Base-by-base conservation (phyloP, 2,888 invertebrate species). In the Dolichomitus sp. region DNA sequence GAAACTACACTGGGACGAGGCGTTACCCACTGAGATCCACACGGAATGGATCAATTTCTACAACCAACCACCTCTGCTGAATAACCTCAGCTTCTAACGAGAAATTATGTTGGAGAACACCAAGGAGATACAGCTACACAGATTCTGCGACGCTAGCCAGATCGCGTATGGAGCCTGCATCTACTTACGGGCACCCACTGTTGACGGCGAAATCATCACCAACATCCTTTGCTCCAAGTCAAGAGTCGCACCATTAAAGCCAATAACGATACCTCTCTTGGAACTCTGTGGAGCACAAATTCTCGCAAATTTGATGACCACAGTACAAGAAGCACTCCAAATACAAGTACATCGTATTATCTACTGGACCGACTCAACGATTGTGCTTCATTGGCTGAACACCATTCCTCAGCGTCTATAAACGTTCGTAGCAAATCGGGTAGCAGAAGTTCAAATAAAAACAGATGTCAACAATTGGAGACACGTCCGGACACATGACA, bases 71-170 rank as follows among this genome's bases (percentile, higher is more conserved):
- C n/a, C 17, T 11, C 2, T 30, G 2, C 14, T 85, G 1, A 74
- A 75, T 14, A 9, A 61, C 0, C 2, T 79, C 0, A 30, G 19
- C 11, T 69, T 76, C 52, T 40, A 14, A 0, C 69, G 78, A 37
- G 9, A 12, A 0, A 33, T 12, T 6, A 2, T 48, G 37, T 14
- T 27, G 0, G 59, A 33, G n/a, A 19, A 52, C 19, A 11, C 48
- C 9, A 54, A 11, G 0, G 23, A 45, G 1, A 72, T 82, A 30
- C 42, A 73, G 42, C 11, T 74, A 6, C 78, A 78, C 48, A 87
- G 85, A 4, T 90, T 90, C 30, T 74, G 84, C 19, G 87, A 89
- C 63, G 88, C 87, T 3, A 85, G 84, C 2, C 79, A 87, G 9
- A 78, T 17, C 1, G 88, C 80, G 0, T 89, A 87, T 37, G 88